Base-by-base conservation (phyloP, 2,113 vertebrate genomes). In the Oriolus oriolus region DNA sequence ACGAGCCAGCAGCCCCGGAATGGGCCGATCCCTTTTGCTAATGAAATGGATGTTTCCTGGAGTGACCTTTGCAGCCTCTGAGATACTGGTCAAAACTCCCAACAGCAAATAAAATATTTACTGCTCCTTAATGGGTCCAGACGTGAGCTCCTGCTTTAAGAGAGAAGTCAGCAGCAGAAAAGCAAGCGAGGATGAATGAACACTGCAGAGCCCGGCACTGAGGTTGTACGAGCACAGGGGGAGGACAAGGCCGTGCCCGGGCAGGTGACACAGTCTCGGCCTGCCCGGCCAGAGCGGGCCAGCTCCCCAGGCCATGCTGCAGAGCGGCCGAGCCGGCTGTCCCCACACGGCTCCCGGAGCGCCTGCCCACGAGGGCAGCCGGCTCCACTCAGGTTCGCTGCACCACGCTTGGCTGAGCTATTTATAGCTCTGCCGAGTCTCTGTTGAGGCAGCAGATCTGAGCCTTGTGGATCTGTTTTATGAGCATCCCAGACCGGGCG, bases 401-500 rank as follows among this genome's bases (percentile, higher is more conserved):
- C 89, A 24, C 22, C 39, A 30, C 30, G 11, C 89, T 84, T 15
- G 74, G 73, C 93, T 79, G 88, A 28, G 85, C 79, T 94, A 92
- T 96, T 95, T 96, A 88, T 96, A 95, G 86, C 82, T 57, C 56
- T 78, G 78, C 60, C 5, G 24, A 92, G 85, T 24, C 59, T 78
- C 74, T 84, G 73, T 39, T 57, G 79, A 94, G 91, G 86, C 89
- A 94, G 85, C 79, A 64, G 35, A 87, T 64, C 81, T 44, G 73
- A 85, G 65, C 30, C 77, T 6, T 22, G 49, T 53, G 71, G 52
- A 92, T 81, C 26, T 37, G 53, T 22, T 87, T 52, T 7, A 61
- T 5, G 75, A 96, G 79, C 82, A 70, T 57, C 81, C 83, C 83
- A 78, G 75, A 18, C 16, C 26, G 0, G 57, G 73, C 90, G 52